Evolutionary conservation across 2,113 vertebrate species (phyloP).

Genomic region (Bothrops jararaca): DNA sequence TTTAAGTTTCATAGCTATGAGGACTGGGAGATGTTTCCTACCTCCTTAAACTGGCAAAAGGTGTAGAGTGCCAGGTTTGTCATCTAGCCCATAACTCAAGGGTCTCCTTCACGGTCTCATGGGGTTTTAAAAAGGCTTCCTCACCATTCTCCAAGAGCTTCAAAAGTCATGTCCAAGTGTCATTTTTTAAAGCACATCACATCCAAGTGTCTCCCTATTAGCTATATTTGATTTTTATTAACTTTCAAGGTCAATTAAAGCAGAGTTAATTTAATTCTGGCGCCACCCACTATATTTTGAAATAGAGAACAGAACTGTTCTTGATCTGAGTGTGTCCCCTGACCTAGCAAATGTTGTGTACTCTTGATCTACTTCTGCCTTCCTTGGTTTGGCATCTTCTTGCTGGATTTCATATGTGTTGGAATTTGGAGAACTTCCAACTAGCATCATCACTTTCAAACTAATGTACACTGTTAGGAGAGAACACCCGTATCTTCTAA

Average conservation of each 20-base stretch:
- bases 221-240: not conserved
- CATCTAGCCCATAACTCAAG: not conserved
- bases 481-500: not conserved
- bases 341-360: not conserved
- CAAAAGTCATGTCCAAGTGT: not conserved
- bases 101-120: not conserved
- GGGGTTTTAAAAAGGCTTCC: not conserved
- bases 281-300: not conserved
- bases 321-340: not conserved
- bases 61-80: not conserved
- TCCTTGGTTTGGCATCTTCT: not conserved
- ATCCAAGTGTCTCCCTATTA: not conserved
- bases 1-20: not conserved
- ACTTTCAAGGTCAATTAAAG: not conserved
- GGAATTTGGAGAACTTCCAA: not conserved
- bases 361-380: not conserved
- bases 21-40: not conserved
- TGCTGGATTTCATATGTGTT: not conserved
- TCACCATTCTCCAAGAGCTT: not conserved
- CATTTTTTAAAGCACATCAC: not conserved
- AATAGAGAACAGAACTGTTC: not conserved
- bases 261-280: not conserved
- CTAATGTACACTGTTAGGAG: not conserved
- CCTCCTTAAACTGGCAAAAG: not conserved
- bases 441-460: not conserved